Base-by-base conservation (phyloP, 2,888 invertebrate genomes). In the Dynastes hyllus region DNA sequence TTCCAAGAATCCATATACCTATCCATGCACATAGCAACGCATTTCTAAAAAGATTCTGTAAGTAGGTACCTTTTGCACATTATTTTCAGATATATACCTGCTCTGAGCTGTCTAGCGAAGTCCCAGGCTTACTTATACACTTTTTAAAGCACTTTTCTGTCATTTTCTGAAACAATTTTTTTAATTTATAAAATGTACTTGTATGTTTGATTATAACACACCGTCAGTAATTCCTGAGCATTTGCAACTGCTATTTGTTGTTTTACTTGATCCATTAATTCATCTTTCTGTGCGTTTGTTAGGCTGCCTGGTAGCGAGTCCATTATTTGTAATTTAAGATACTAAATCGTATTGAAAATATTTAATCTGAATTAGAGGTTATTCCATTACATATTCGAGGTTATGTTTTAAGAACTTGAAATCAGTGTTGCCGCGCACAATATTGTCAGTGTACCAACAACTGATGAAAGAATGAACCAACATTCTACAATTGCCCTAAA, bases 11-110 rank as follows among this genome's bases (percentile, higher is more conserved):
- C 98, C 96, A 98, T 96, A 91, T 97, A 99, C 86, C 98, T 92
- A 89, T 98, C 98, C 98, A 98, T 98, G 88, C 98, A 98, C 96
- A 98, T 97, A 0, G 97, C 96, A 84, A 98, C 93, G 88, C 98
- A 98, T 93, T 97, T 98, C 94, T 98, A 94, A 71, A 91, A 92
- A 81, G 82, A 78, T 4, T 78, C 61, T 55, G 27, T 8, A 37
- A 55, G 11, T 77, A 66, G 53, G 1, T 29, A 53, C 0, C 22
- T 1, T 40, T 8, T 40, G 1, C 5, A n/a, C 16, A 1, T 1
- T 58, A 55, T 32, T 55, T 58, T 9, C 32, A n/a, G 58, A 58
- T 61, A 40, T 22, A 87, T 88, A 94, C 95, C 90, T 93, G 93
- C 92, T 97, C 97, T 0, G 96, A 95, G 87, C 93, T 95, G 88